phyloP scores from a whole-genome alignment of 2,797 vertebrate genomes.

The Esox lucius region DNA sequence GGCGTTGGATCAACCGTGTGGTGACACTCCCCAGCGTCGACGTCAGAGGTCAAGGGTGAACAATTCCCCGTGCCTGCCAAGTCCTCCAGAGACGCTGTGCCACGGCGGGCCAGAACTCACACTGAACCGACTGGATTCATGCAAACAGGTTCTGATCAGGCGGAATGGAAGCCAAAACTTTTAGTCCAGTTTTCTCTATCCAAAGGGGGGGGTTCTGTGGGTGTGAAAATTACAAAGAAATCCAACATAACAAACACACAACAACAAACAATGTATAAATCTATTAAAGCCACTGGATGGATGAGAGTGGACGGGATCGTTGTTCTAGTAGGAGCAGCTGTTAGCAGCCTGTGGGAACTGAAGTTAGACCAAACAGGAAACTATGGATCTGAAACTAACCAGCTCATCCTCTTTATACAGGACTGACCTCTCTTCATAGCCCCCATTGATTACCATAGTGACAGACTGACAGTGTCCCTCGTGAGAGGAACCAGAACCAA shows the following conservation, averaged over 20 bases:
- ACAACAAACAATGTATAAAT: conserved; percentile 26
- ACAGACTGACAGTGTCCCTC: not conserved
- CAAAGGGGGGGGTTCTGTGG: conserved; percentile 15
- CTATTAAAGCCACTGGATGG: conserved; percentile 30
- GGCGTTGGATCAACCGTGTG: conserved; percentile 61
- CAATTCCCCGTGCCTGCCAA: conserved; percentile 41
- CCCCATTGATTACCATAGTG: not conserved
- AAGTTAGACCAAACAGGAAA: conserved; percentile 29
- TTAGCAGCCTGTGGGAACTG: conserved; percentile 22
- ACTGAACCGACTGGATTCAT: conserved; percentile 11
- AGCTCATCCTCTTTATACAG: not conserved
- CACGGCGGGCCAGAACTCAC: conserved; percentile 29
- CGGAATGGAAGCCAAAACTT: conserved; percentile 47
- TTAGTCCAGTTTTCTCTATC: conserved; percentile 16
- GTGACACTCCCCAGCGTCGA: conserved; percentile 52
- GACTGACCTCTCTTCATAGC: not conserved
- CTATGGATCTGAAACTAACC: conserved; percentile 27
- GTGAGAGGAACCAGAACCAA: not conserved
- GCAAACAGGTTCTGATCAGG: conserved; percentile 34
- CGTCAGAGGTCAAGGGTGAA: conserved; percentile 49
- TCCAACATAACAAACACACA: not conserved
- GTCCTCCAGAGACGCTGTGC: conserved; percentile 47
- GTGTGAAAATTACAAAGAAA: conserved; percentile 11
- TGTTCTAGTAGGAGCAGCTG: conserved; percentile 31
- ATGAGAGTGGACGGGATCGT: conserved; percentile 16